These are phyloP conservation scores for Sebastes trivittatus DNA, from an alignment of 2,797 vertebrate species.

Conservation along the genomic window DNA sequence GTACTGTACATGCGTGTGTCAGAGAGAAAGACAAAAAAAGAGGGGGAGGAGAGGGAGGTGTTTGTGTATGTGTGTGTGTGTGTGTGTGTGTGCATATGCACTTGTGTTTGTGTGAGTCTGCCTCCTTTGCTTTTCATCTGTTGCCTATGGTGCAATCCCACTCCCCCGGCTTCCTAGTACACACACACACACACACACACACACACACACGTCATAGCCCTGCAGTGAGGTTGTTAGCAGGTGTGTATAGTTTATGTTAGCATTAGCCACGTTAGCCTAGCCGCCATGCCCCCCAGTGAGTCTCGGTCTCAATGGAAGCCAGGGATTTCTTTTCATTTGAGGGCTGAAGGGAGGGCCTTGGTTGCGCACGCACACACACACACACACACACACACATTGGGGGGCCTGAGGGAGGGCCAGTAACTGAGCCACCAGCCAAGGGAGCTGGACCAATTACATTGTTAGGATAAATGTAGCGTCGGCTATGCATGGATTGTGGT, in stretches of 20 bases:
- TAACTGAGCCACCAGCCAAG: constrained; percentile 86
- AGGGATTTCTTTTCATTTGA: constrained; percentile 84
- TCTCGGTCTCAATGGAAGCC: constrained; percentile 76
- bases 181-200: not conserved
- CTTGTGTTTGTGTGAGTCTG: constrained; percentile 35
- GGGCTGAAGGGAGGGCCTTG: constrained; percentile 76
- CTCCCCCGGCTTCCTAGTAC: constrained; percentile 27
- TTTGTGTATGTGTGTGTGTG: constrained; percentile 1
- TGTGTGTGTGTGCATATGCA: not conserved
- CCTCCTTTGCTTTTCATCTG: constrained; percentile 83
- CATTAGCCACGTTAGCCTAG: constrained; percentile 71
- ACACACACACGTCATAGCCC: constrained; percentile 41
- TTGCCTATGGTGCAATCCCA: constrained; percentile 74
- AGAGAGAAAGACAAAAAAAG: constrained; percentile 34
- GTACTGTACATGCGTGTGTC: constrained; percentile 36
- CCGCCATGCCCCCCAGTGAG: constrained; percentile 50
- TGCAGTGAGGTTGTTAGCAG: constrained; percentile 83
- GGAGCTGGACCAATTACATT: constrained; percentile 90
- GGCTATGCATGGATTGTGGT: constrained; percentile 87
- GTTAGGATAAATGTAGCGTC: constrained; percentile 84
- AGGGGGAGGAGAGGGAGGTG: not conserved
- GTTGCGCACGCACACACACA: constrained; percentile 19
- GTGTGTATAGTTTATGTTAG: constrained; percentile 83
- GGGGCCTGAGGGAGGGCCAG: constrained; percentile 82
- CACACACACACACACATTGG: constrained; percentile 22